phyloP scores from a whole-genome alignment of 2,888 invertebrate genomes.

The Physocephala rufipes region DNA sequence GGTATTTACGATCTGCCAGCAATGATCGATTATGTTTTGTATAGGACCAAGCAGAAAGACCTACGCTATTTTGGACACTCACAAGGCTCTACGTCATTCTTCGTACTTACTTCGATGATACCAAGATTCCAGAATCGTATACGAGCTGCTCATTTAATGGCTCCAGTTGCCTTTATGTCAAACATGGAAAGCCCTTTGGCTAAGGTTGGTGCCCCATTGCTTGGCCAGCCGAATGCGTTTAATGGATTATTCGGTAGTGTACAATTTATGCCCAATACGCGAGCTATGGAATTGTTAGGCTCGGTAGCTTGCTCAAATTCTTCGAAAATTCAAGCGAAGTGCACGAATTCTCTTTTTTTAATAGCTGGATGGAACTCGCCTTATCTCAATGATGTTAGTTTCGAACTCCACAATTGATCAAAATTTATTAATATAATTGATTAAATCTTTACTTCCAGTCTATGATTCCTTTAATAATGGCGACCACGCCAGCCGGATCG shows the following conservation, averaged over 20 bases:
- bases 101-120: conserved; percentile 66
- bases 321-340: conserved; percentile 38
- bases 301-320: conserved; percentile 61
- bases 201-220: conserved; percentile 70
- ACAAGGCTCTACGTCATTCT: conserved; percentile 85
- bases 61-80: conserved; percentile 85
- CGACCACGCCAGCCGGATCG: conserved; percentile 53
- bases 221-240: conserved; percentile 54
- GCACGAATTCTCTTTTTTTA: conserved; percentile 41
- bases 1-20: conserved; percentile 88
- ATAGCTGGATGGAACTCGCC: conserved; percentile 43
- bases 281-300: conserved; percentile 58
- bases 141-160: conserved; percentile 63
- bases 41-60: conserved; percentile 48
- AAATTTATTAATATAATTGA: background rate
- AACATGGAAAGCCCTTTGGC: conserved; percentile 66
- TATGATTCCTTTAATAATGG: conserved; percentile 43
- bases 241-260: conserved; percentile 54
- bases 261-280: conserved; percentile 53
- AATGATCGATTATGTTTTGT: conserved; percentile 75
- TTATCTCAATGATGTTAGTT: conserved; percentile 47
- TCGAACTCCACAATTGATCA: background rate
- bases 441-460: conserved; percentile 43
- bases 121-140: conserved; percentile 51
- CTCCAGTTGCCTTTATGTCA: conserved; percentile 67